Conservation (phyloP, 1,140 invertebrate species). For the Pseudachorutes palmiensis region DNA sequence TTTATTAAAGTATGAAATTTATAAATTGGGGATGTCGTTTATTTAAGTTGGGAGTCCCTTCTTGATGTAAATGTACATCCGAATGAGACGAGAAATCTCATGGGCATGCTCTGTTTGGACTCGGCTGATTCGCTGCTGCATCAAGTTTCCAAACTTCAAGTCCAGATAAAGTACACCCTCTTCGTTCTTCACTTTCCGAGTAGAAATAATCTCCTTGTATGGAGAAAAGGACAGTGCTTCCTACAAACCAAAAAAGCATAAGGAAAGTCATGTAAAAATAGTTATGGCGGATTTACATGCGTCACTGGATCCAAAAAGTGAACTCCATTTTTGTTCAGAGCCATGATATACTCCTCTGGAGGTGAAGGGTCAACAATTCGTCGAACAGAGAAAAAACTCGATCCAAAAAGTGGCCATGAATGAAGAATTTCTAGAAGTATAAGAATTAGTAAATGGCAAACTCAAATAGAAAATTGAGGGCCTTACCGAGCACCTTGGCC, state of each 20-base stretch:
- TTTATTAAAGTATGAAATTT: too few species aligned
- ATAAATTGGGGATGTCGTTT: too few species aligned
- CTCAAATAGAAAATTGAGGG: too few species aligned
- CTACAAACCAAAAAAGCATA: not conserved
- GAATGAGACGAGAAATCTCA: constrained; percentile 85
- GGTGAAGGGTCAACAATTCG: constrained; percentile 72
- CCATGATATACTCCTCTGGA: constrained; percentile 67
- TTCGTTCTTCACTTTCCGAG: constrained; percentile 82
- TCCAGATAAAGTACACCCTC: constrained; percentile 88
- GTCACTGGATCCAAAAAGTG: constrained; percentile 86
- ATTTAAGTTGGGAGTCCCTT: not conserved
- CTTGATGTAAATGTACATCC: constrained; percentile 55
- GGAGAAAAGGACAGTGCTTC: constrained; percentile 63
- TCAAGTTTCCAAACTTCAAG: constrained; percentile 92
- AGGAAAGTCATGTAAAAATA: not conserved
- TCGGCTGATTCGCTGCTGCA: constrained; percentile 89
- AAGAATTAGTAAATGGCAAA: too few species aligned
- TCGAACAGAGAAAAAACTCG: constrained; percentile 94
- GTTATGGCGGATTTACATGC: constrained; percentile 55
- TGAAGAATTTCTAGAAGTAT: constrained; percentile 67
- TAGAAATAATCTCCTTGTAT: constrained; percentile 91
- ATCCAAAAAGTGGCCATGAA: constrained; percentile 92
- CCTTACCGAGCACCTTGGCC: constrained; percentile 57
- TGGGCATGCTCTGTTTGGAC: constrained; percentile 95
- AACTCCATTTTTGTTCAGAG: constrained; percentile 84